Evolutionary conservation across 1,140 invertebrate species (phyloP), one percentile per base, ranked within the genome.

Genomic region (Wiebesia pumilae): DNA sequence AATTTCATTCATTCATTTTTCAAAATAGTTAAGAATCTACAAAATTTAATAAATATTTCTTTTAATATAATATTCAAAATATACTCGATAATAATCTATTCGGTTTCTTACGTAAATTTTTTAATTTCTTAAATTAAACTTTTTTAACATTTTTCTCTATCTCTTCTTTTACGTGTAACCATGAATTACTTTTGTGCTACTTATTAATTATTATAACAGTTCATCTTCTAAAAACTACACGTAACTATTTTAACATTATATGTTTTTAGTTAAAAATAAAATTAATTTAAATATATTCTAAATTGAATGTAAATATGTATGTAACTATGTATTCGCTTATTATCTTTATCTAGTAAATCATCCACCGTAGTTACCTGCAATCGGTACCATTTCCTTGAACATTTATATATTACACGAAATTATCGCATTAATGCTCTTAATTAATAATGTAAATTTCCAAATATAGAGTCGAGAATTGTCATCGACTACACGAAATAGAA

Each of bases 371-470:
- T 80, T 80, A 38, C 10, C 30, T 21, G 65, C 30, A 78, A 65
- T 78, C 30, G n/a, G n/a, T 40, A 40, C 30, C 24, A 83, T 47
- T 69, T 82, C 71, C 65, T 38, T 65, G 2, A 30, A 40, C 40
- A 71, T 71, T n/a, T 69, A 16, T 69, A 27, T 43, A 33, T 40
- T 43, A 27, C 40, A 47, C 21, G 24, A 24, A 62, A 24, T 27
- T 9, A 75, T 43, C 30, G 65, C 40, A 51, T 77, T 43, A 47
- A 47, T 58, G 33, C 62, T 77, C 71, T 35, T 40, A 1, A n/a
- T 80, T 85, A 80, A 84, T 84, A 69, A 75, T 38, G 80, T 80
- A 71, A 85, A 85, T 85, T 85, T 80, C 58, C 84, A 43, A 27
- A 79, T 38, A 54, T 27, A 14, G 51, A 54, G 51, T 21, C 51